Base-by-base conservation (phyloP, 2,888 invertebrate genomes). In the Imbricaverruca yamaguchii region DNA sequence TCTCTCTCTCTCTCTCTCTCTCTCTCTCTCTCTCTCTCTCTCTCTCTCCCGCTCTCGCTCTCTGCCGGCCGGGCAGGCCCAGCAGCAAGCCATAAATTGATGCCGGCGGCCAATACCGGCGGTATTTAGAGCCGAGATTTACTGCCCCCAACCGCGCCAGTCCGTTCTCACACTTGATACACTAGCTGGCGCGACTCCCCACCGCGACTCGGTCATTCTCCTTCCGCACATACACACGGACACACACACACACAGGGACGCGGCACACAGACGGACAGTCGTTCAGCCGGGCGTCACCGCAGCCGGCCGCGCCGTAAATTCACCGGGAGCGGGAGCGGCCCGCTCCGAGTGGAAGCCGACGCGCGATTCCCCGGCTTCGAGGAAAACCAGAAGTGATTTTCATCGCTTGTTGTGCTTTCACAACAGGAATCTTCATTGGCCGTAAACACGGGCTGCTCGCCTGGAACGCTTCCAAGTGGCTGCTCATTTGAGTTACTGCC, bases 231-330 rank as follows among this genome's bases (percentile, higher is more conserved):
- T 0, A 53, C 59, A 25, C 59, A 23, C 56, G 13, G 56, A 56
- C 18, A 15, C 56, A 53, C 18, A 80, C 25, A 61, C 21, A 59
- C 23, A 80, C 39, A n/a, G n/a, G n/a, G n/a, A n/a, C n/a, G n/a
- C n/a, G n/a, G n/a, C n/a, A n/a, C n/a, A n/a, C n/a, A n/a, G 61
- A 15, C 80, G 39, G 25, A 65, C 39, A 53, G 65, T 56, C 69
- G 0, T 39, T 25, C n/a, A 12, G 11, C 15, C 3, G 55, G 21
- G 10, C 21, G 67, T 65, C 67, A 57, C 57, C 67, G 67, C 77
- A 77, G 63, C 59, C 65, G 56, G 79, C 67, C 39, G 56, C 63
- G 61, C 78, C 55, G 80, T 79, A 80, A 67, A 81, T 79, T 56
- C 77, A 80, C 79, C n/a, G 80, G 18, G 56, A 81, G 61, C 65